Conservation (phyloP, 2,113 vertebrate species). For the Ictalurus punctatus region DNA sequence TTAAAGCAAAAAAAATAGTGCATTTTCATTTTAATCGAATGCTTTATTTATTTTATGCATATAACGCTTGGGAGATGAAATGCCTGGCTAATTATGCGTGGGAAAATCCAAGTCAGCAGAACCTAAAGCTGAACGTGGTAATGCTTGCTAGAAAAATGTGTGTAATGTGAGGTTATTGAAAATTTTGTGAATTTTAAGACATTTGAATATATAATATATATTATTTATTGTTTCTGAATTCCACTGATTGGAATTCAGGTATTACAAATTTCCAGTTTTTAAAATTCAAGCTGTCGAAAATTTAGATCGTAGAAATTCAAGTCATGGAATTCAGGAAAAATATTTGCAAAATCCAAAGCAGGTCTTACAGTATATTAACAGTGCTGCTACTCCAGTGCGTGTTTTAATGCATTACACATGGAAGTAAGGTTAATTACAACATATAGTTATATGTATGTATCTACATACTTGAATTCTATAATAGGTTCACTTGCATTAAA, state of each 20-base stretch:
- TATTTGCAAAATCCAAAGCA: not conserved
- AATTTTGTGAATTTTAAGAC: not conserved
- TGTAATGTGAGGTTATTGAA: not conserved
- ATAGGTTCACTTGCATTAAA: too few species aligned
- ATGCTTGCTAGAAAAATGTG: not conserved
- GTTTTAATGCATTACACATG: too few species aligned
- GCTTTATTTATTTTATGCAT: slow-evolving; percentile 73
- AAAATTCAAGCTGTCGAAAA: not conserved
- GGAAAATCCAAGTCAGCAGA: not conserved
- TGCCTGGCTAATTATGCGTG: slow-evolving; percentile 17
- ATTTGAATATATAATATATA: too few species aligned
- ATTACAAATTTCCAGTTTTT: not conserved
- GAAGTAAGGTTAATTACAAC: too few species aligned
- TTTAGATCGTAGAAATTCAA: not conserved
- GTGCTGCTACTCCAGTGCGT: too few species aligned
- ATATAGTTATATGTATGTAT: too few species aligned
- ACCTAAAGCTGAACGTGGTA: not conserved
- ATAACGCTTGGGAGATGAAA: slow-evolving; percentile 49
- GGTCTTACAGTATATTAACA: too few species aligned
- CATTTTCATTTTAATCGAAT: slow-evolving; percentile 76
- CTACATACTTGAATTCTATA: too few species aligned
- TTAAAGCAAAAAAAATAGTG: slow-evolving; percentile 67
- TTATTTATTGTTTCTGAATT: not conserved
- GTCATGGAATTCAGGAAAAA: not conserved
- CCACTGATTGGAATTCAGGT: not conserved